A percentile compares a stretch with the other conserved stretches of the same genome.
Conservation (phyloP, 2,113 vertebrate genomes). For the Agelaius tricolor region DNA sequence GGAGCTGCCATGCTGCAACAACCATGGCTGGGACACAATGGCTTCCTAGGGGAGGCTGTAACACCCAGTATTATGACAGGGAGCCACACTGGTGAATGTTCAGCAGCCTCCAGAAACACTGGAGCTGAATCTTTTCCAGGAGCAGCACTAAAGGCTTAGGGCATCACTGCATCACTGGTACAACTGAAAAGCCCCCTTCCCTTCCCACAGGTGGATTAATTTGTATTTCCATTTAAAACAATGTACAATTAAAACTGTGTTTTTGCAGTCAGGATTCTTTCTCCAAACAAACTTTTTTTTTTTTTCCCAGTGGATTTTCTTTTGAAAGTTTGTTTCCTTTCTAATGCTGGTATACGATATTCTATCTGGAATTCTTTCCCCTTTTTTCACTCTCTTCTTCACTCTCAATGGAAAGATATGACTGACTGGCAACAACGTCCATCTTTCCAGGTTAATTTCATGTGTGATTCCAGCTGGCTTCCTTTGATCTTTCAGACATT, state of each 20-base stretch:
- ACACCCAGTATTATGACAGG: background rate
- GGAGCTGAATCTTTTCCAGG: background rate
- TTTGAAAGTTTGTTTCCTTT: background rate
- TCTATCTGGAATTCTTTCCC: background rate
- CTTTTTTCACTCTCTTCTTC: background rate
- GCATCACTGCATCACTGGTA: background rate
- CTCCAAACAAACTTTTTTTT: background rate
- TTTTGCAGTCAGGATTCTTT: background rate
- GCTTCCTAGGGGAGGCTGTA: background rate
- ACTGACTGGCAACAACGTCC: background rate
- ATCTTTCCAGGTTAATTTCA: background rate
- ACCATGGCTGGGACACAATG: background rate
- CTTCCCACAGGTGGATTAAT: background rate
- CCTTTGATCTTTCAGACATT: background rate
- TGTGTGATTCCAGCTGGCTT: background rate
- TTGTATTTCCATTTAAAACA: background rate
- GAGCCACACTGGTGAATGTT: background rate
- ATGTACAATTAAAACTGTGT: background rate
- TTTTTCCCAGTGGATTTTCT: background rate
- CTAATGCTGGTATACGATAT: fast-evolving
- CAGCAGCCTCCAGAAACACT: background rate
- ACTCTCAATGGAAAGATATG: background rate
- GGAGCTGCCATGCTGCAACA: background rate
- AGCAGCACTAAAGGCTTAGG: background rate
- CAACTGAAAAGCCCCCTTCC: background rate